Conservation (phyloP, 1,140 invertebrate species). For the Triops longicaudatus region DNA sequence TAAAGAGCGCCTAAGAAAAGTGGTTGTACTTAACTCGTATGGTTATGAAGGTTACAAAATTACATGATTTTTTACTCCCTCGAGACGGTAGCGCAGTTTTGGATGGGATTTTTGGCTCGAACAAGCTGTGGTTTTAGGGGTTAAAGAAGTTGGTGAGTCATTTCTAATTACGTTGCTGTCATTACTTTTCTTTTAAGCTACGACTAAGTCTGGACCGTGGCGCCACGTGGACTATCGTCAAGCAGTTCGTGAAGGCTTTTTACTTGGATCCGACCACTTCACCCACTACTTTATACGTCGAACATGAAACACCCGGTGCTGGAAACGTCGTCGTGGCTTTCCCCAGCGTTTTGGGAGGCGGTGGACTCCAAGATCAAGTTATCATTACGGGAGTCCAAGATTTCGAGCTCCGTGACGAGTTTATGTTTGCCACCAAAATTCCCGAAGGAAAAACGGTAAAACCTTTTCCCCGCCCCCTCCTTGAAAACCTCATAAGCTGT, state of each 20-base stretch:
- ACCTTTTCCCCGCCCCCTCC: not conserved
- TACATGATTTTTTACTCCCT: too few species aligned
- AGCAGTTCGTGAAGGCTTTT: constrained; percentile 65
- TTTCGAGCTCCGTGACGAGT: constrained; percentile 71
- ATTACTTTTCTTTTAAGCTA: constrained; percentile 46
- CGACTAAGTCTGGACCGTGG: constrained; percentile 69
- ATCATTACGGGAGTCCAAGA: constrained; percentile 63
- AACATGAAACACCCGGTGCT: constrained; percentile 50
- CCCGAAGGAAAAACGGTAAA: constrained; percentile 35
- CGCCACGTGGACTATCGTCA: constrained; percentile 53
- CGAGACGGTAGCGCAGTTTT: too few species aligned
- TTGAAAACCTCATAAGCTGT: not conserved
- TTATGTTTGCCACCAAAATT: constrained; percentile 69
- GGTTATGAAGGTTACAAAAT: too few species aligned
- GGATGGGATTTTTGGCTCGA: not conserved
- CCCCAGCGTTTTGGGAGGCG: constrained; percentile 34
- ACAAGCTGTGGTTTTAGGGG: not conserved
- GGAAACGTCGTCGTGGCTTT: constrained; percentile 52
- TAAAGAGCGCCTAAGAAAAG: too few species aligned
- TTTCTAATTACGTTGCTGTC: not conserved
- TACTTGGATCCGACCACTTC: constrained; percentile 50
- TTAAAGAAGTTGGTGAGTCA: not conserved
- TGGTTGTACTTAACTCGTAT: too few species aligned
- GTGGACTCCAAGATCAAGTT: constrained; percentile 41
- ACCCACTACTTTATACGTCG: constrained; percentile 53